phyloP scores from a whole-genome alignment of 2,888 invertebrate genomes.

The Eupithecia exiguata region DNA sequence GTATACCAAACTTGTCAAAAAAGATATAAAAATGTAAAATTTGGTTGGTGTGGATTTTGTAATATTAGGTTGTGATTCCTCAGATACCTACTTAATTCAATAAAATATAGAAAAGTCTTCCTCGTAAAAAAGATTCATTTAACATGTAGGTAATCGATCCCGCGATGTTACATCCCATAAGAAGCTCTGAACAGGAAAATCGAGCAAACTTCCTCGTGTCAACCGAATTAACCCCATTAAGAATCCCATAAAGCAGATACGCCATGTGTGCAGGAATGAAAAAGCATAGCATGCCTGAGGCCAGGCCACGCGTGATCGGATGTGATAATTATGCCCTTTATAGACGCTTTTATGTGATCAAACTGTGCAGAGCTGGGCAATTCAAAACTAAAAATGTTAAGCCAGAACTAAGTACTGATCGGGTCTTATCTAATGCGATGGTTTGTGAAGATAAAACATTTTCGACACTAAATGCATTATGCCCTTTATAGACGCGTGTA shows the following conservation, averaged over 20 bases:
- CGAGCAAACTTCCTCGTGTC: constrained; percentile 24
- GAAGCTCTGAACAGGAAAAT: constrained; percentile 11
- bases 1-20: too few species aligned
- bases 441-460: neutral
- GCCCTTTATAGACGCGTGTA: constrained; percentile 10
- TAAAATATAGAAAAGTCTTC: neutral
- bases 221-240: constrained; percentile 30
- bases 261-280: constrained; percentile 19
- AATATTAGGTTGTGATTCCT: too few species aligned
- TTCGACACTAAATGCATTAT: neutral
- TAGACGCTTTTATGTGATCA: neutral
- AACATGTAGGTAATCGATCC: neutral
- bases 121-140: neutral
- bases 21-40: too few species aligned
- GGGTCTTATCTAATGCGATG: neutral
- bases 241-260: constrained; percentile 23
- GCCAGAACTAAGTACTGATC: neutral
- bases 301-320: constrained; percentile 27
- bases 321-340: constrained; percentile 21
- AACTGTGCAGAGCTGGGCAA: neutral
- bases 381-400: neutral
- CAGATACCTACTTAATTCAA: neutral
- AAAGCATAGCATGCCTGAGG: constrained; percentile 11
- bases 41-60: too few species aligned
- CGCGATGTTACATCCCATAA: neutral